Conservation (phyloP, 2,888 invertebrate species). For the Conops quadrifasciatus region DNA sequence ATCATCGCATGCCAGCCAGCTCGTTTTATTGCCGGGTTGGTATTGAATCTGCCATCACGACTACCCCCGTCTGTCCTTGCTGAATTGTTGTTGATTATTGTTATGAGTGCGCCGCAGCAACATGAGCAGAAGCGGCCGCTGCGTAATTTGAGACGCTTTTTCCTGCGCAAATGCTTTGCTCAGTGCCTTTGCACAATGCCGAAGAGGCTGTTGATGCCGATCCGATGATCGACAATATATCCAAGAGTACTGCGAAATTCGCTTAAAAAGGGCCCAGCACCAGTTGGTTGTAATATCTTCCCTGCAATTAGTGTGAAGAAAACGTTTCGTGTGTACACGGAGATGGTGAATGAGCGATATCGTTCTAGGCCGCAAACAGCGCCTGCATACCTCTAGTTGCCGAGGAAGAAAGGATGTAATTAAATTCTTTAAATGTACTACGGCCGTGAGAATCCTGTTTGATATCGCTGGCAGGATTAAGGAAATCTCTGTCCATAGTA, state of each 20-base stretch:
- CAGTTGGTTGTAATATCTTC: slow-evolving; percentile 16
- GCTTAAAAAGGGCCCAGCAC: slow-evolving; percentile 21
- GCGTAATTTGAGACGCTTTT: slow-evolving; percentile 50
- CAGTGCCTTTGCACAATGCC: background rate
- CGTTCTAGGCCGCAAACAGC: background rate
- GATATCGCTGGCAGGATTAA: background rate
- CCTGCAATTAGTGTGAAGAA: slow-evolving; percentile 26
- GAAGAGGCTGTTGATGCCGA: background rate
- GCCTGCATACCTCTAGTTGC: background rate
- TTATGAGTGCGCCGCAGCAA: slow-evolving; percentile 28
- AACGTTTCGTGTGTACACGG: background rate
- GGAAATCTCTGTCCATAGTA: background rate
- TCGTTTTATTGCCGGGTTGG: background rate
- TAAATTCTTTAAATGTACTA: slow-evolving; percentile 16
- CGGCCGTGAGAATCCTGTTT: slow-evolving; percentile 37
- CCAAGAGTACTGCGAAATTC: slow-evolving; percentile 30
- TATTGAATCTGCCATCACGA: slow-evolving; percentile 2
- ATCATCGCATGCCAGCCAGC: background rate
- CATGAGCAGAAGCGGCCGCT: slow-evolving; percentile 30
- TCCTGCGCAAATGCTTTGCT: slow-evolving; percentile 41
- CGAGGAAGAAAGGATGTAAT: slow-evolving; percentile 5
- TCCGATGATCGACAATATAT: background rate
- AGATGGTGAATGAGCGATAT: slow-evolving; percentile 18
- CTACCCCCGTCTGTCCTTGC: slow-evolving; percentile 4
- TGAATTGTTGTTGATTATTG: slow-evolving; percentile 23